Evolutionary conservation across 2,113 vertebrate genomes (phyloP), one percentile per base, ranked within the genome.

Genomic region (Phyllostomus hastatus): DNA sequence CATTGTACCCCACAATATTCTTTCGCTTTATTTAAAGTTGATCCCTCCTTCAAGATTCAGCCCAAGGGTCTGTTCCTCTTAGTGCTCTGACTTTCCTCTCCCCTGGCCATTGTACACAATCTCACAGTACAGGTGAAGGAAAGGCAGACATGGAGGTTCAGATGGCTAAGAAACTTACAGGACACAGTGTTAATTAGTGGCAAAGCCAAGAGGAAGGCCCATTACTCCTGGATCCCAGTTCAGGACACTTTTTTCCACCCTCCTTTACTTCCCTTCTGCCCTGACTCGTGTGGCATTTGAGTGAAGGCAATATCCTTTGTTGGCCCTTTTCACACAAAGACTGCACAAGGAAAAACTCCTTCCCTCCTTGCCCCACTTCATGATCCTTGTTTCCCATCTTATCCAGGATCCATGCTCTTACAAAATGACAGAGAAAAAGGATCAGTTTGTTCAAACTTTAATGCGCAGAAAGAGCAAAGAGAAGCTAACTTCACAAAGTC

Each of bases 381-480:
- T 75, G 43, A 28, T 91, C 48, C n/a, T 57, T 73, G 57, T 67
- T 84, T 85, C 67, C 72, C 33, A 64, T 75, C n/a, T 88, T 88
- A 28, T 70, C 78, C 50, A 79, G 80, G 67, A 57, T 26, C 59
- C 89, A 22, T 93, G 54, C 41, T 79, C 90, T 91, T 59, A 43
- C n/a, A 69, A 79, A 95, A 11, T 88, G 76, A 90, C 80, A 81
- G 20, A 66, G 50, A 87, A 79, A 90, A 89, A 86, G 75, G 17
- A 41, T 76, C 54, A 93, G 82, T 94, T 87, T 79, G 41, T 87
- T 86, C 69, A 79, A 95, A 96, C 73, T 88, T 94, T 73, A 88
- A 46, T 79, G 14, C 89, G 10, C n/a, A 95, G 46, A 82, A 83
- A 82, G 28, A 89, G 48, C 35, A 96, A 95, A 94, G 20, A 96